Conservation (phyloP, 1,140 invertebrate genomes). For the Parapsyche elsis region DNA sequence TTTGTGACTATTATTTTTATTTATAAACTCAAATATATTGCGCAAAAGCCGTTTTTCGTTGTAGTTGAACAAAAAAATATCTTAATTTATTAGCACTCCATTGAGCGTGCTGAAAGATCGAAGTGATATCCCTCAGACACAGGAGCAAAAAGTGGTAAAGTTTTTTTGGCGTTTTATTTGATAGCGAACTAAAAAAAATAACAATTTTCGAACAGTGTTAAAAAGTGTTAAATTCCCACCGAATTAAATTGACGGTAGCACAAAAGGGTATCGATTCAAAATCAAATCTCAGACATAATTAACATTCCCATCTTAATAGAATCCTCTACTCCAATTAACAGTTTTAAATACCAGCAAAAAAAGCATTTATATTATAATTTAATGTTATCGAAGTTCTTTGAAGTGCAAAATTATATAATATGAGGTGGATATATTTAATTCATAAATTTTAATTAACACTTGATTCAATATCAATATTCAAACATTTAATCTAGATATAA, state of each 20-base stretch:
- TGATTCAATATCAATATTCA: too few species aligned
- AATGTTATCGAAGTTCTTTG: too few species aligned
- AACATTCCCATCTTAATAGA: neutral
- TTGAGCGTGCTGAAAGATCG: conserved; percentile 4
- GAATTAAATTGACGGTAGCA: conserved; percentile 14
- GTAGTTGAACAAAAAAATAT: neutral
- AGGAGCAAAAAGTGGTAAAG: neutral
- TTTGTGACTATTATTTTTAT: too few species aligned
- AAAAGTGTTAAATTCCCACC: conserved; percentile 6
- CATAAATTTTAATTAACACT: too few species aligned
- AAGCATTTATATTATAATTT: neutral
- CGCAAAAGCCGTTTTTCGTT: neutral
- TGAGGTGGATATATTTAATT: too few species aligned
- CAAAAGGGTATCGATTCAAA: neutral
- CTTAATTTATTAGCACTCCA: conserved; percentile 13
- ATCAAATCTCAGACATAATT: conserved; percentile 11
- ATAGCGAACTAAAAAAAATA: neutral
- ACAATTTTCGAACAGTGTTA: neutral
- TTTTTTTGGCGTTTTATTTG: neutral
- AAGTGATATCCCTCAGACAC: conserved; percentile 9
- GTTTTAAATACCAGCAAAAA: neutral
- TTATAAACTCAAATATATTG: neutral
- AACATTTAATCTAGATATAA: too few species aligned
- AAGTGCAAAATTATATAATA: too few species aligned
- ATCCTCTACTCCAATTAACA: neutral